Evolutionary conservation across 2,888 invertebrate species (phyloP).

Genomic region (Sepioteuthis lessoniana): DNA sequence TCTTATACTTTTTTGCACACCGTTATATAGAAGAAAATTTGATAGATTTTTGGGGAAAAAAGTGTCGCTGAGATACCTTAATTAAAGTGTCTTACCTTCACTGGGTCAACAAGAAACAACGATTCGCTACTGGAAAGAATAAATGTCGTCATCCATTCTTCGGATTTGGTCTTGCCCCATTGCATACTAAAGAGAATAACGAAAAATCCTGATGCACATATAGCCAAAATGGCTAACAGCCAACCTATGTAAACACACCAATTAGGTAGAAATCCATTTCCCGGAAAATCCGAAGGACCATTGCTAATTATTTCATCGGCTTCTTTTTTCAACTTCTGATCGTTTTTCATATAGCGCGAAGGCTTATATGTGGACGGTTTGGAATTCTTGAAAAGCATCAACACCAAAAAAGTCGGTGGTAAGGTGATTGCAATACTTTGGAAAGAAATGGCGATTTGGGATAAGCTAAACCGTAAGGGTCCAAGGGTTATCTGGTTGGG

Average conservation of each 20-base stretch:
- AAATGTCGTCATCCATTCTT: conserved; percentile 43
- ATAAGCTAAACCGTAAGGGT: conserved; percentile 52
- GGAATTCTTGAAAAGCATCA: conserved; percentile 49
- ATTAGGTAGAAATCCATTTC: conserved; percentile 53
- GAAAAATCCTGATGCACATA: conserved; percentile 53
- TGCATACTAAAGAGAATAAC: conserved; percentile 48
- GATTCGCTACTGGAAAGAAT: conserved; percentile 66
- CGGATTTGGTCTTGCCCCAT: conserved; percentile 46
- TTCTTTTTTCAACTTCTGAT: neutral
- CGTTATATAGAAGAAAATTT: too few relatives aligned
- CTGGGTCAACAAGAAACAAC: conserved; percentile 63
- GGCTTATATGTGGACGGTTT: neutral
- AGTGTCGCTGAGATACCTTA: too few relatives aligned
- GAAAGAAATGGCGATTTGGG: conserved; percentile 52
- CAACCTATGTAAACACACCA: conserved; percentile 60
- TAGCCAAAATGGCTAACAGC: conserved; percentile 55
- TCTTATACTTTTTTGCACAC: too few relatives aligned
- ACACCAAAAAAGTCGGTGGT: conserved; percentile 48
- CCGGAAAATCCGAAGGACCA: too few relatives aligned
- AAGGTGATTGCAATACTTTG: conserved; percentile 49
- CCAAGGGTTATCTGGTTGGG: conserved; percentile 51
- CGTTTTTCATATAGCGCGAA: neutral
- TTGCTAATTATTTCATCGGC: neutral
- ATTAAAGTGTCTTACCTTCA: conserved; percentile 64
- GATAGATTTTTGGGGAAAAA: too few relatives aligned